phyloP scores from a whole-genome alignment of 2,113 vertebrate species.

The Electrona antarctica region DNA sequence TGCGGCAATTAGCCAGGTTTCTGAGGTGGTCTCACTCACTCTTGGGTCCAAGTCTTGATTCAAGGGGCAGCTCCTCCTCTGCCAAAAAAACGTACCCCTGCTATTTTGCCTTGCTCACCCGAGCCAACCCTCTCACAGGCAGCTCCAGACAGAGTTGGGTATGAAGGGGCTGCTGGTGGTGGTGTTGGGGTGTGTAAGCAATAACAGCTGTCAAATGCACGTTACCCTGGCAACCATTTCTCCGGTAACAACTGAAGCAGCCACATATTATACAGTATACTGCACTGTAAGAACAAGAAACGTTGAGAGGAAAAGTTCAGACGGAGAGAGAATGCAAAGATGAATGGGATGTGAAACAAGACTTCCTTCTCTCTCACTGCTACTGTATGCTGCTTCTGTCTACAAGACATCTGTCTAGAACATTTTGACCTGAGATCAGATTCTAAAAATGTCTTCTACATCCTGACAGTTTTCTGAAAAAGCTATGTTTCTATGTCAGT shows the following conservation, averaged over 20 bases:
- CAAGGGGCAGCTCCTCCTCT: neutral
- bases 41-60: constrained; percentile 57
- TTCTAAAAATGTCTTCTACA: too few relatives aligned
- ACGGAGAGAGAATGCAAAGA: constrained; percentile 17
- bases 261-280: constrained; percentile 8
- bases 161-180: neutral
- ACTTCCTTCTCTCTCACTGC: neutral
- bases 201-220: constrained; percentile 78
- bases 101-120: constrained; percentile 48
- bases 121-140: constrained; percentile 55
- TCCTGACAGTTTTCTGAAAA: too few relatives aligned
- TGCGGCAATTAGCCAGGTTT: constrained; percentile 63
- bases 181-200: constrained; percentile 30
- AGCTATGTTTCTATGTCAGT: too few relatives aligned
- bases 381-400: neutral
- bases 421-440: too few relatives aligned
- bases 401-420: neutral
- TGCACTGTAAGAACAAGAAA: constrained; percentile 41
- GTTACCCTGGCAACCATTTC: constrained; percentile 84
- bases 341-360: constrained; percentile 9
- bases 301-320: neutral
- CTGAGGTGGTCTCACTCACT: constrained; percentile 61
- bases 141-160: constrained; percentile 38
- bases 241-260: constrained; percentile 68
- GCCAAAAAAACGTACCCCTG: constrained; percentile 45